A percentile compares a stretch with the other conserved stretches of the same genome.
phyloP scores from a whole-genome alignment of 1,140 invertebrate species.

The Nasonia giraulti region DNA sequence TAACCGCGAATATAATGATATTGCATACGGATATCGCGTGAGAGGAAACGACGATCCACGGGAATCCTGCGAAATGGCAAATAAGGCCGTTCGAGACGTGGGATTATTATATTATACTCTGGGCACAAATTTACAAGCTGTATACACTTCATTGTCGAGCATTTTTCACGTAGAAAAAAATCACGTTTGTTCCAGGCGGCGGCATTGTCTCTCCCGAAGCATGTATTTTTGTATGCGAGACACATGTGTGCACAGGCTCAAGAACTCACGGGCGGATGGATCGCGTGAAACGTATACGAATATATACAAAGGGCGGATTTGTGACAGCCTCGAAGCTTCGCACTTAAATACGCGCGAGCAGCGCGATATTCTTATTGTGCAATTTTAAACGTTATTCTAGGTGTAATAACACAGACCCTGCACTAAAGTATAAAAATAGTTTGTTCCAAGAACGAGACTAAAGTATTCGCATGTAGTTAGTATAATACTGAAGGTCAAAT shows the following conservation, averaged over 20 bases:
- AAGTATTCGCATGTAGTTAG: too few relatives aligned
- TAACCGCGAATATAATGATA: too few relatives aligned
- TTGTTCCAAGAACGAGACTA: too few relatives aligned
- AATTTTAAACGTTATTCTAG: too few relatives aligned
- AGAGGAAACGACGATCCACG: too few relatives aligned
- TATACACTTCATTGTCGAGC: background rate
- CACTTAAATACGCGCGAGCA: background rate
- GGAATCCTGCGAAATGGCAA: conserved; percentile 10
- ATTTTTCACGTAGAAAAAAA: background rate
- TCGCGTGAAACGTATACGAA: conserved; percentile 58
- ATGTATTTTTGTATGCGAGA: conserved; percentile 19
- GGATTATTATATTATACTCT: too few relatives aligned
- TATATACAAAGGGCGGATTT: conserved; percentile 66
- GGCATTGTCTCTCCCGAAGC: conserved; percentile 30
- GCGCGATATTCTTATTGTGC: too few relatives aligned
- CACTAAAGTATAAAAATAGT: too few relatives aligned
- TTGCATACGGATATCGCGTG: too few relatives aligned
- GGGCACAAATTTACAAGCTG: too few relatives aligned
- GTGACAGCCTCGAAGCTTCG: conserved; percentile 37
- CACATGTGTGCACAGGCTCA: conserved; percentile 53
- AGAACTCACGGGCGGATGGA: conserved; percentile 61
- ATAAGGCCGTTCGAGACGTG: background rate
- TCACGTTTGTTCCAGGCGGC: conserved; percentile 19
- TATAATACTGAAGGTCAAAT: too few relatives aligned
- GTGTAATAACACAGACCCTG: too few relatives aligned